Percentiles rank a stretch among this genome's conserved stretches.
These are phyloP conservation scores for Macrophya annulata DNA, from an alignment of 2,888 invertebrate species.

Conservation along the genomic window DNA sequence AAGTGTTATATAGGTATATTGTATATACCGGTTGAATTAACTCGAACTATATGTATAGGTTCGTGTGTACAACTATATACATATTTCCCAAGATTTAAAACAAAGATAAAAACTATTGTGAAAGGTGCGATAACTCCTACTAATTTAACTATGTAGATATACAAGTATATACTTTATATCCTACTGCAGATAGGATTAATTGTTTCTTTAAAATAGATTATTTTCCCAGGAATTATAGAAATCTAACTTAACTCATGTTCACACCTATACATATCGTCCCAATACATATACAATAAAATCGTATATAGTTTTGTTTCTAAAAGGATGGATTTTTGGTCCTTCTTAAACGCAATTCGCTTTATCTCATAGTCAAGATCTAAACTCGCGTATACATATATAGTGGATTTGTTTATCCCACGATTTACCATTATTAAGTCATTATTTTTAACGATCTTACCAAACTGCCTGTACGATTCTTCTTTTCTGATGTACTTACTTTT, in stretches of 20 bases:
- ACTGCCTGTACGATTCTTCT: background rate
- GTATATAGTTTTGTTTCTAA: background rate
- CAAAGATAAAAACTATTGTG: slow-evolving; percentile 17
- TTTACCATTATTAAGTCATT: slow-evolving; percentile 32
- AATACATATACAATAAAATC: background rate
- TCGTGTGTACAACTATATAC: background rate
- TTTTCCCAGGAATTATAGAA: slow-evolving; percentile 21
- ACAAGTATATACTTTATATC: background rate
- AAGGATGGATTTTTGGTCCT: background rate
- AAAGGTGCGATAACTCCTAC: slow-evolving; percentile 50
- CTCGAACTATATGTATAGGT: background rate
- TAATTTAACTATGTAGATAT: slow-evolving; percentile 38
- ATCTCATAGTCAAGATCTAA: background rate
- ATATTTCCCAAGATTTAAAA: slow-evolving; percentile 43
- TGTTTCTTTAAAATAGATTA: background rate
- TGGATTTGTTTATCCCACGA: slow-evolving; percentile 37
- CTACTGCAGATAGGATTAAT: background rate
- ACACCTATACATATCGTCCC: background rate
- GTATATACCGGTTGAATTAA: slow-evolving; percentile 20
- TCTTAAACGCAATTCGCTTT: background rate
- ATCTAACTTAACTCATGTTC: background rate
- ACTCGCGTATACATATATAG: background rate
- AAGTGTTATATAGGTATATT: slow-evolving; percentile 34
- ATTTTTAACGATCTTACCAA: slow-evolving; percentile 27
- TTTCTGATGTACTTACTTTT: background rate